These are phyloP conservation scores for human DNA, from an alignment of 2,113 vertebrate genomes.

Conservation along the genomic window GRCh38 chr1:155461501-155462000, in stretches of 20 bases:
- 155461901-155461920: too few species aligned
- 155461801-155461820: not conserved
- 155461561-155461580: constrained; percentile 50
- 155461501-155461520: constrained; percentile 47
- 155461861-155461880: too few species aligned
- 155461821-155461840: too few species aligned
- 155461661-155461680: not conserved
- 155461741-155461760: not conserved
- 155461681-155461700: constrained; percentile 20
- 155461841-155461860: too few species aligned
- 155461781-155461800: not conserved
- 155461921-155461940: too few species aligned
- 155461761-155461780: not conserved
- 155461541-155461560: not conserved
- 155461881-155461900: too few species aligned
- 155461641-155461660: constrained; percentile 17
- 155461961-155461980: too few species aligned
- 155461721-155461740: constrained; percentile 53
- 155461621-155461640: constrained; percentile 23
- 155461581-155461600: constrained; percentile 26
- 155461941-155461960: too few species aligned
- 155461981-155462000: too few species aligned
- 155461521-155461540: not conserved
- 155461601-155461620: constrained; percentile 47
- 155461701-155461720: constrained; percentile 58